Evolutionary conservation across 2,797 vertebrate genomes (phyloP).

Genomic region (Sphenodon punctatus): DNA sequence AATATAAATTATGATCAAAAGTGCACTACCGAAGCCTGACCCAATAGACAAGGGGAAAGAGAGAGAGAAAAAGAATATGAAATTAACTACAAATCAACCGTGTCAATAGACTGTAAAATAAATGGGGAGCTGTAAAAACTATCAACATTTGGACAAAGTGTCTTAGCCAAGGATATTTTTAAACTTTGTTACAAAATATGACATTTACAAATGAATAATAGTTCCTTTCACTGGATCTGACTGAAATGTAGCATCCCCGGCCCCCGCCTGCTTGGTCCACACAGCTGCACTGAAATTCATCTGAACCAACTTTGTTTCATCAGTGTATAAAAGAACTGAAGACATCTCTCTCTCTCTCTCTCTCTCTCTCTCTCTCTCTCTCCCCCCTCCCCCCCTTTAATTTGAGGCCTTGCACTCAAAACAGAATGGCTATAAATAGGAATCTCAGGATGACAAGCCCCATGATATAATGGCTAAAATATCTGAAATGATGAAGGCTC

Average conservation of each 20-base stretch:
- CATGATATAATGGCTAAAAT: slow-evolving; percentile 2
- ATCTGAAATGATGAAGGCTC: not conserved
- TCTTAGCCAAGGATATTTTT: slow-evolving; percentile 52
- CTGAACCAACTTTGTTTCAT: slow-evolving; percentile 21
- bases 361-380: too few species aligned
- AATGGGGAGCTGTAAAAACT: slow-evolving; percentile 47
- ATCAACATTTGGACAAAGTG: slow-evolving; percentile 42
- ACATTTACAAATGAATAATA: slow-evolving; percentile 47
- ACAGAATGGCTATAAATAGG: not conserved
- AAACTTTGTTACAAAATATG: slow-evolving; percentile 34
- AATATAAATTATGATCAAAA: slow-evolving; percentile 50
- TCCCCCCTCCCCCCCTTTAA: too few species aligned
- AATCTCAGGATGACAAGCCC: not conserved
- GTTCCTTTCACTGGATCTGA: slow-evolving; percentile 15
- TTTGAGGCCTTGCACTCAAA: not conserved
- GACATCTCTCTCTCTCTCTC: not conserved
- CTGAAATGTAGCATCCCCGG: not conserved
- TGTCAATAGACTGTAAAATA: slow-evolving; percentile 48
- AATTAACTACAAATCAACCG: slow-evolving; percentile 61
- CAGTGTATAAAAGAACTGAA: not conserved
- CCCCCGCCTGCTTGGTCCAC: slow-evolving; percentile 23
- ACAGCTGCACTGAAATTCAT: slow-evolving; percentile 1
- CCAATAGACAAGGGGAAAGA: too few species aligned
- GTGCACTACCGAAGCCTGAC: slow-evolving; percentile 26
- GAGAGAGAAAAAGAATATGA: slow-evolving; percentile 50